Percentiles rank a stretch among this genome's conserved stretches.
phyloP scores from a whole-genome alignment of 2,797 vertebrate genomes.

The Yasuhikotakia modesta region DNA sequence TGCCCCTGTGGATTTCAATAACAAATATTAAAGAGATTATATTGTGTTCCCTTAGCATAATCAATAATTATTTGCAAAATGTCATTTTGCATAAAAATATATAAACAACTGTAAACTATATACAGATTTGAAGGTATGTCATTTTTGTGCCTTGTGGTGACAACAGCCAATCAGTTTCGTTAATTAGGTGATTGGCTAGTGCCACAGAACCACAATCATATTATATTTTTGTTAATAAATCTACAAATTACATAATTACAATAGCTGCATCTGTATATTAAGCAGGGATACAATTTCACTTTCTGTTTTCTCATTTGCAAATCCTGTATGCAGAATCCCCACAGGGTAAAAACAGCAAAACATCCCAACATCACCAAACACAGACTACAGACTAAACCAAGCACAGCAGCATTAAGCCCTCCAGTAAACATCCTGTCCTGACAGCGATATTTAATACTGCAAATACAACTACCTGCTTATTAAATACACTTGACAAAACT shows the following conservation, averaged over 20 bases:
- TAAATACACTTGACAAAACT: neutral
- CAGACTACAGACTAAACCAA: conserved; percentile 15
- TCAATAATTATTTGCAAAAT: too few species aligned
- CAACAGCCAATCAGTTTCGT: too few species aligned
- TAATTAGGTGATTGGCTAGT: too few species aligned
- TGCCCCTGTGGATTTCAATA: neutral
- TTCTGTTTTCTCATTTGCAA: neutral
- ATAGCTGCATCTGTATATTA: neutral
- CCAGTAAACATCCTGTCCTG: conserved; percentile 12
- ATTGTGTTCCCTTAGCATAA: neutral
- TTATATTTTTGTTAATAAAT: too few species aligned
- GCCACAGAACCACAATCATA: too few species aligned
- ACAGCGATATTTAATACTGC: conserved; percentile 12
- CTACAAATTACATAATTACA: neutral
- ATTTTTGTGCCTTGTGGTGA: too few species aligned
- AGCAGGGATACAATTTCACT: neutral
- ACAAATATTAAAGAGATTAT: conserved; percentile 2
- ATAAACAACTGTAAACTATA: too few species aligned
- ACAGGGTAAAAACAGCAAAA: neutral
- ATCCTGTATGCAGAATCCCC: neutral
- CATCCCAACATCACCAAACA: conserved; percentile 2
- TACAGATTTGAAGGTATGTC: too few species aligned
- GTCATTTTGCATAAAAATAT: too few species aligned
- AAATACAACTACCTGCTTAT: neutral
- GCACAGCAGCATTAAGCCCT: neutral